Percentiles rank a stretch among this genome's conserved stretches.
Evolutionary conservation across 1,140 invertebrate genomes (phyloP).

Genomic region (Nixonia krombeini): DNA sequence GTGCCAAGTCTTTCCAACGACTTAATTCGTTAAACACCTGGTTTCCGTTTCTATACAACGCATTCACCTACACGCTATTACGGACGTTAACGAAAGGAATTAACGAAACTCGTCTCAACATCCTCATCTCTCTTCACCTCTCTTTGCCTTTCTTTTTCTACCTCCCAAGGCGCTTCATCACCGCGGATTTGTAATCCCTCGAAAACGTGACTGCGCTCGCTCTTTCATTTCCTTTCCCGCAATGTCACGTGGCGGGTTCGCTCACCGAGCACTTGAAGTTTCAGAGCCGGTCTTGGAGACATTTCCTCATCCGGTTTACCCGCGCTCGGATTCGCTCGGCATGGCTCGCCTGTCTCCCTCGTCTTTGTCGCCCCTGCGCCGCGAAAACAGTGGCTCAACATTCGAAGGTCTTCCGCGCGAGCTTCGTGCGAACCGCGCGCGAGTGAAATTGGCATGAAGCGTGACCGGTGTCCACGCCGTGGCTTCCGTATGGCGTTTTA

Average conservation of each 20-base stretch:
- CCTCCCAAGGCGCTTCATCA: conserved; percentile 6
- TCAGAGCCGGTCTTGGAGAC: conserved; percentile 12
- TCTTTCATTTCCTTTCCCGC: conserved; percentile 48
- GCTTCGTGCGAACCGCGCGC: conserved; percentile 8
- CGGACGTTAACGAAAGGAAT: too few species aligned
- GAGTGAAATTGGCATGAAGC: conserved; percentile 69
- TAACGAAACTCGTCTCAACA: neutral
- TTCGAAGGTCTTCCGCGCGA: conserved; percentile 19
- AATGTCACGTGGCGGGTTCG: conserved; percentile 40
- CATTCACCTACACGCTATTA: too few species aligned
- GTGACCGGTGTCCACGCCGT: conserved; percentile 63
- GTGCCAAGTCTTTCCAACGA: neutral
- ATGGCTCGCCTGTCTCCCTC: conserved; percentile 13
- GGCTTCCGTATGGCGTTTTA: conserved; percentile 64
- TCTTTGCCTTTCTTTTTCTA: neutral
- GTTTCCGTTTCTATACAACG: too few species aligned
- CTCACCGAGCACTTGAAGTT: conserved; percentile 26
- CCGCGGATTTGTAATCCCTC: conserved; percentile 31
- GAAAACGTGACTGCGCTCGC: conserved; percentile 43
- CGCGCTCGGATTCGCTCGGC: conserved; percentile 38
- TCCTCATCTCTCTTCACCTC: neutral
- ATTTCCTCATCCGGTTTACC: conserved; percentile 54
- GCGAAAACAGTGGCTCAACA: conserved; percentile 17
- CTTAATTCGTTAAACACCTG: too few species aligned
- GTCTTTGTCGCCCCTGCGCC: conserved; percentile 3